Evolutionary conservation across 2,888 invertebrate species (phyloP), one percentile per base, ranked within the genome.

Genomic region (Aspidiotus rigidus): DNA sequence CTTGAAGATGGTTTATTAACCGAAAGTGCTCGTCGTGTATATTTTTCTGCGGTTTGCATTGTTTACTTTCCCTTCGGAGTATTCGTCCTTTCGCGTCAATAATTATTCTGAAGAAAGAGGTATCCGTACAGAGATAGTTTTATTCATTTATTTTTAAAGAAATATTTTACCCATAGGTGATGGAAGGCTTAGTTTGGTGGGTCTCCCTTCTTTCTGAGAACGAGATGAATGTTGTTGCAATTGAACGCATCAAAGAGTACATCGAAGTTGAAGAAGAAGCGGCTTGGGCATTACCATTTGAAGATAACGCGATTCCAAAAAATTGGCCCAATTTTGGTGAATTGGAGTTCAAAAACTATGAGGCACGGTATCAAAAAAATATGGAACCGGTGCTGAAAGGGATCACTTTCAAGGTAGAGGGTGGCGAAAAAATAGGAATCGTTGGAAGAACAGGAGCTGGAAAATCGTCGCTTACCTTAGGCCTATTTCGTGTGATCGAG

Each of bases 211-310:
- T 93, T 0, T 92, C 93, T 1, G 96, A 97, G 77, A 89, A 98
- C 57, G 98, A 98, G 81, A 94, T 96, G 0, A 97, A 97, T 78
- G 94, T 97, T 74, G 96, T 97, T 0, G 92, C 96, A 3, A 95
- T 97, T 1, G 97, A 98, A 79, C 86, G 98, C 77, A 93, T 97
- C 76, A 93, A 95, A 77, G 97, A 98, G 77, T 98, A 97, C 76
- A 87, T 89, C 0, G 93, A 93, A 77, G 88, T 90, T 0, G 83
- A 85, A 64, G 90, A 88, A 77, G 84, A 67, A 54, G 67, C 67
- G 7, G 53, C 67, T 40, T 67, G 60, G 61, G 28, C 28, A 28
- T 28, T 28, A 28, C 11, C 59, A 60, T 15, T 64, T 15, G 13
- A 64, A 17, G 41, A 64, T 28, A 40, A 56, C 16, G 82, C 83